These are phyloP conservation scores for Sylvietta virens DNA, from an alignment of 2,113 vertebrate species.

Conservation along the genomic window DNA sequence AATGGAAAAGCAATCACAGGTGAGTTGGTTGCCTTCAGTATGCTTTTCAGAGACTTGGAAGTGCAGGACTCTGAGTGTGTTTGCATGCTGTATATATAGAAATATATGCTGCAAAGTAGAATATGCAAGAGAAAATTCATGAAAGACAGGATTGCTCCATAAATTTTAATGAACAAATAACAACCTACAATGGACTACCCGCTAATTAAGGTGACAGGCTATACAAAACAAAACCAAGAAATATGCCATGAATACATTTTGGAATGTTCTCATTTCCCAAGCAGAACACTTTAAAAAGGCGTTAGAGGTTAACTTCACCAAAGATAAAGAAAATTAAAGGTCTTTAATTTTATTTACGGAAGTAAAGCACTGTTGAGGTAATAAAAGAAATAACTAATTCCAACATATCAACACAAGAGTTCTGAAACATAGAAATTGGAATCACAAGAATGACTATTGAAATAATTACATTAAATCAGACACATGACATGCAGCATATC, in stretches of 20 bases:
- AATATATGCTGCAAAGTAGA: not conserved
- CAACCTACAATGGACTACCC: not conserved
- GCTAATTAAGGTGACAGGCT: not conserved
- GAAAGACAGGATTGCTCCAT: slow-evolving; percentile 28
- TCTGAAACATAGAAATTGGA: not conserved
- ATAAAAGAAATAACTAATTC: slow-evolving; percentile 4
- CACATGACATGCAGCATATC: not conserved
- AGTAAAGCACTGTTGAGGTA: not conserved
- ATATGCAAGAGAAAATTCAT: slow-evolving; percentile 7
- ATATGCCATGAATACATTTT: not conserved
- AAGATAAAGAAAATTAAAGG: slow-evolving; percentile 23
- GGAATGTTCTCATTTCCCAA: slow-evolving; percentile 44
- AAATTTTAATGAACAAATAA: slow-evolving; percentile 44
- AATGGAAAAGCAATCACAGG: not conserved
- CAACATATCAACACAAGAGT: not conserved
- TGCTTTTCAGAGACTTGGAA: not conserved
- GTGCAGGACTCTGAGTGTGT: not conserved
- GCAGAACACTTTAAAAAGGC: slow-evolving; percentile 21
- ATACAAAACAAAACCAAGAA: slow-evolving; percentile 40
- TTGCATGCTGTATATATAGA: not conserved
- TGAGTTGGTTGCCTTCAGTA: not conserved
- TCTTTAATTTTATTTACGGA: slow-evolving; percentile 1
- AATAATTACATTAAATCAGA: slow-evolving; percentile 34
- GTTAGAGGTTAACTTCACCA: slow-evolving; percentile 33
- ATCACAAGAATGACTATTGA: not conserved